phyloP scores from a whole-genome alignment of 2,888 invertebrate species.

The Stratiomys singularior region DNA sequence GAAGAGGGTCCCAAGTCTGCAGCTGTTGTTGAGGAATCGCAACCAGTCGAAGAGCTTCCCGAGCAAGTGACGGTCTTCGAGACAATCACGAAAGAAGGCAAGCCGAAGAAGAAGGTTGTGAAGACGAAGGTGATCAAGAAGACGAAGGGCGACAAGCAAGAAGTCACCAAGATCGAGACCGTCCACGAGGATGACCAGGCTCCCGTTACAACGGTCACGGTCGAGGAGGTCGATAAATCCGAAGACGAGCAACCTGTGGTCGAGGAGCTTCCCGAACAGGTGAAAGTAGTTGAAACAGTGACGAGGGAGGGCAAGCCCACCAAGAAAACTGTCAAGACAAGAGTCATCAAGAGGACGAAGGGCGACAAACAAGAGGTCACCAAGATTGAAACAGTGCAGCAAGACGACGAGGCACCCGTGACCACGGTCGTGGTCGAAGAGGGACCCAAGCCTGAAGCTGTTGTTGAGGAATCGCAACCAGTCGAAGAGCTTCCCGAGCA shows the following conservation, averaged over 20 bases:
- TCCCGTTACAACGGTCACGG: slow-evolving; percentile 59
- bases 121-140: slow-evolving; percentile 61
- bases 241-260: slow-evolving; percentile 56
- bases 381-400: slow-evolving; percentile 63
- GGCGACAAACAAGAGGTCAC: slow-evolving; percentile 60
- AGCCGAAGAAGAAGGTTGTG: slow-evolving; percentile 57
- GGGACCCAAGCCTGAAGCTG: slow-evolving; percentile 49
- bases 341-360: slow-evolving; percentile 61
- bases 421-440: slow-evolving; percentile 60
- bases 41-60: slow-evolving; percentile 49
- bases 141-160: slow-evolving; percentile 55
- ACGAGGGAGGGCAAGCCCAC: slow-evolving; percentile 56
- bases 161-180: slow-evolving; percentile 62
- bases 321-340: slow-evolving; percentile 60
- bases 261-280: slow-evolving; percentile 54
- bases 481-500: slow-evolving; percentile 60
- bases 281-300: slow-evolving; percentile 56
- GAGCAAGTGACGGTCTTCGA: slow-evolving; percentile 53
- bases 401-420: slow-evolving; percentile 63
- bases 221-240: slow-evolving; percentile 52
- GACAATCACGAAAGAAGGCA: slow-evolving; percentile 54
- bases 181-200: slow-evolving; percentile 60
- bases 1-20: slow-evolving; percentile 49
- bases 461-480: slow-evolving; percentile 43
- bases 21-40: slow-evolving; percentile 51